A percentile compares a stretch with the other conserved stretches of the same genome.
phyloP scores from a whole-genome alignment of 2,113 vertebrate genomes.

The Girardinichthys multiradiatus region DNA sequence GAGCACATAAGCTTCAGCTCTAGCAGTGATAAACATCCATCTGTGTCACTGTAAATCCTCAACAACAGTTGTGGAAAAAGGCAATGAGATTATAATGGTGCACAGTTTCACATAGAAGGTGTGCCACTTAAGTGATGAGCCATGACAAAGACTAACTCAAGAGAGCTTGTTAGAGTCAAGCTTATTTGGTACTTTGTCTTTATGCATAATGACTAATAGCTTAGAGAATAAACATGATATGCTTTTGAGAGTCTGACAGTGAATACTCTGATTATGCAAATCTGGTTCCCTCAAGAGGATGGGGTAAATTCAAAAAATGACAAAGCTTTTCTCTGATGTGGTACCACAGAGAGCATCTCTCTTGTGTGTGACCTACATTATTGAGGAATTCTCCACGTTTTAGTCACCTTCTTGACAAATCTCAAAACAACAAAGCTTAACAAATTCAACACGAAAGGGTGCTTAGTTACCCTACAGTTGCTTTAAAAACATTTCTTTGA shows the following conservation, averaged over 20 bases:
- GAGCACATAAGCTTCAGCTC: constrained; percentile 34
- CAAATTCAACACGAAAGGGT: background rate
- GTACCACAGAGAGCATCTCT: constrained; percentile 25
- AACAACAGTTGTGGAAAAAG: constrained; percentile 9
- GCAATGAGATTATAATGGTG: background rate
- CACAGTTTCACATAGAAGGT: constrained; percentile 18
- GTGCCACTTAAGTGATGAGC: constrained; percentile 34
- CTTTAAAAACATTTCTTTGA: constrained; percentile 1
- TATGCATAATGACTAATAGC: constrained; percentile 57
- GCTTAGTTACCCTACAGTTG: constrained; percentile 1
- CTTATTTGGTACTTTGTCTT: constrained; percentile 59
- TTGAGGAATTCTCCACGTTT: constrained; percentile 47
- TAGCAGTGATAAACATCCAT: constrained; percentile 33
- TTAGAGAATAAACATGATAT: constrained; percentile 66
- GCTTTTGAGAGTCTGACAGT: constrained; percentile 70
- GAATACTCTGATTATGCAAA: constrained; percentile 71
- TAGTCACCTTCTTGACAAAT: constrained; percentile 43
- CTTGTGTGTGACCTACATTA: constrained; percentile 62
- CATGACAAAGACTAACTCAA: constrained; percentile 34
- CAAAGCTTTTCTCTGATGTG: constrained; percentile 56
- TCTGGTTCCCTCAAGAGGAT: constrained; percentile 43
- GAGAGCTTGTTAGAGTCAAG: constrained; percentile 43
- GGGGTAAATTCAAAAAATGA: constrained; percentile 53
- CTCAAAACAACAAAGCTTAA: constrained; percentile 30
- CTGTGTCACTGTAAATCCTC: constrained; percentile 17